phyloP scores from a whole-genome alignment of 2,797 vertebrate species.

The Tokudaia tokunoshimensis region DNA sequence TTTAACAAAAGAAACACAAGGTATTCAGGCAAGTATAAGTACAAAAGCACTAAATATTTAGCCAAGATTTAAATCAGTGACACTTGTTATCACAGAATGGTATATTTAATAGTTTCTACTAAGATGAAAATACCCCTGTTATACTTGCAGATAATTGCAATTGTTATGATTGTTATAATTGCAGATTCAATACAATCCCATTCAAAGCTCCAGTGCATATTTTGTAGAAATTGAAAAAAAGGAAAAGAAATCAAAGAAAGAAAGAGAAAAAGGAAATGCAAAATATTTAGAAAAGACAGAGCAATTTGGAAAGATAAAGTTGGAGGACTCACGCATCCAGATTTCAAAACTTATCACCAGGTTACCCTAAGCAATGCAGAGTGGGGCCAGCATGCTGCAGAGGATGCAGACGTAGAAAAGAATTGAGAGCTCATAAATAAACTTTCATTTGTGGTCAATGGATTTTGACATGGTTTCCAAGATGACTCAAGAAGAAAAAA shows the following conservation, averaged over 20 bases:
- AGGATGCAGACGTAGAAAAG: background rate
- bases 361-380: background rate
- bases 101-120: background rate
- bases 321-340: background rate
- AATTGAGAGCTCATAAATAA: background rate
- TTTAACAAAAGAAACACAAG: background rate
- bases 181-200: background rate
- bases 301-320: background rate
- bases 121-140: background rate
- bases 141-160: background rate
- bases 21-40: background rate
- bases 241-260: background rate
- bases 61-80: background rate
- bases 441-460: background rate
- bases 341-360: background rate
- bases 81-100: background rate
- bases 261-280: background rate
- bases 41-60: conserved; percentile 2
- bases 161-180: background rate
- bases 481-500: background rate
- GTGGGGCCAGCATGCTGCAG: background rate
- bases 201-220: background rate
- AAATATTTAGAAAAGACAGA: background rate
- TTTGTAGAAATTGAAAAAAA: background rate
- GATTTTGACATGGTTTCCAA: background rate